Evolutionary conservation across 2,113 vertebrate species (phyloP), one percentile per base, ranked within the genome.

Genomic region (Neotoma lepida): DNA sequence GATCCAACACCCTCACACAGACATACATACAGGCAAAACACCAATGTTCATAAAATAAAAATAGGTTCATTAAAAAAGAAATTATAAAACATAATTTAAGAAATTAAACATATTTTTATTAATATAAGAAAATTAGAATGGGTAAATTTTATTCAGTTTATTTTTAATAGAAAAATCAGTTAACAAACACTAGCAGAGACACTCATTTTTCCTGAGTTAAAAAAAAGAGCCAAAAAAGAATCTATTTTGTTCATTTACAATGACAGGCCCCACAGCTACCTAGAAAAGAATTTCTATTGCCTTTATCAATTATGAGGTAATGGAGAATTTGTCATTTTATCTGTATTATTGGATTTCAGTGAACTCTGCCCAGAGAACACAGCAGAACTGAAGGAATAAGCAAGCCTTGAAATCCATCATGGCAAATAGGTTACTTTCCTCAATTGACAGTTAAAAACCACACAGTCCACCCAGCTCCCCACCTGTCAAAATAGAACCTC

Each of bases 171-270:
- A 41, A 88, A 82, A 77, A 10, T n/a, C 12, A 93, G 35, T 51
- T 80, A 89, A 92, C 44, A 95, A 89, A 54, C 17, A 76, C 8
- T 51, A 71, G 63, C 46, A 96, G 46, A 68, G 84, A 94, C 91
- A 92, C 2, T 41, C 58, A 39, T 8, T 88, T 96, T 96, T 86
- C 49, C 63, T 89, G 71, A 90, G 9, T 82, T 49, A n/a, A 70
- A 93, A 63, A 93, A 51, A 86, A 95, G 90, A 90, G 15, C 26
- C 73, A 74, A 86, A 93, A 89, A 41, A 86, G n/a, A 94, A 95
- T 63, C 20, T 33, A 41, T 93, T 95, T 78, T 88, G 41, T 56
- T 41, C 64, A 78, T 94, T 39, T 94, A 46, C n/a, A 68, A 56
- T 30, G 71, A 76, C 49, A 91, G 12, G 54, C 64, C 49, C 39